Percentiles rank a stretch among this genome's conserved stretches.
These are phyloP conservation scores for Monopis laevigella DNA, from an alignment of 2,888 invertebrate genomes.

Conservation along the genomic window DNA sequence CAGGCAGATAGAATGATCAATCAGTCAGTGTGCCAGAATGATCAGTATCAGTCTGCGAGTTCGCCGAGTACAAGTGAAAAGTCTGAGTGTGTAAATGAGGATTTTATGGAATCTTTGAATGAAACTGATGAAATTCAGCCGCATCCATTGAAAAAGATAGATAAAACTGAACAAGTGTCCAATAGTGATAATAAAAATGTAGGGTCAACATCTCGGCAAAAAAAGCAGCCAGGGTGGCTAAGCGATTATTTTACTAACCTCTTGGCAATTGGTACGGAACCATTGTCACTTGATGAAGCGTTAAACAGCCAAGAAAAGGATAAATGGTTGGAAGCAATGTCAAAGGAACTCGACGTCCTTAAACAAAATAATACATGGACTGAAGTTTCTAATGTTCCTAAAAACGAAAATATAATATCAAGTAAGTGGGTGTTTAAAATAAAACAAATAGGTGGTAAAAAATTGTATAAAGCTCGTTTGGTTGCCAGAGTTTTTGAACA, in stretches of 20 bases:
- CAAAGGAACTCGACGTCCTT: neutral
- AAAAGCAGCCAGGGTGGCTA: neutral
- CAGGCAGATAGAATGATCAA: no score
- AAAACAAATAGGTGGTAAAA: constrained; percentile 13
- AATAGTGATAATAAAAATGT: no score
- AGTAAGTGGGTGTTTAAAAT: constrained; percentile 17
- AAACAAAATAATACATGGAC: constrained; percentile 18
- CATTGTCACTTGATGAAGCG: neutral
- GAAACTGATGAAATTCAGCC: no score
- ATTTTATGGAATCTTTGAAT: no score
- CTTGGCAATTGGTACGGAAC: neutral
- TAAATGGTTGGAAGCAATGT: neutral
- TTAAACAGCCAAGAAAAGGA: neutral
- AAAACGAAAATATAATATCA: neutral
- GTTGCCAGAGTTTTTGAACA: constrained; percentile 20
- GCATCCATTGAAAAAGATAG: no score
- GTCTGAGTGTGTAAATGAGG: no score
- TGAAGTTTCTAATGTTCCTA: constrained; percentile 6
- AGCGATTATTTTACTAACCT: neutral
- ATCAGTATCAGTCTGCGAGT: no score
- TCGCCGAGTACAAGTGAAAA: no score
- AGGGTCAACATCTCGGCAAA: no score
- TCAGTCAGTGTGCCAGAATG: no score
- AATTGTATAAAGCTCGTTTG: constrained; percentile 21
- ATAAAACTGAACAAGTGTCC: no score